Evolutionary conservation across 1,140 invertebrate genomes (phyloP).

Genomic region (Drosophila ironensis): DNA sequence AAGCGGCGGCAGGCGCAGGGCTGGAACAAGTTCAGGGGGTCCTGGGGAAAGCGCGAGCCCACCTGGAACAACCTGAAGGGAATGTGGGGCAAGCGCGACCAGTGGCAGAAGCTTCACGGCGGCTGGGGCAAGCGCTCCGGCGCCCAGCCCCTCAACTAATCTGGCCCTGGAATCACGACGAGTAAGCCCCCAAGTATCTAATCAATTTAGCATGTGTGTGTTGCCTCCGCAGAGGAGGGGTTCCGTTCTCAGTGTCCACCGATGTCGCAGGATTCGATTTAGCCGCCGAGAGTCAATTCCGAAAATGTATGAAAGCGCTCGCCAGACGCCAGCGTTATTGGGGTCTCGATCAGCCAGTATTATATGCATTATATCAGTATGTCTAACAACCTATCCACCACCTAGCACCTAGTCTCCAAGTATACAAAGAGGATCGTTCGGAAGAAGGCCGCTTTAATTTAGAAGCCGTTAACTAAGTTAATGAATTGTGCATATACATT

Average conservation of each 20-base stretch:
- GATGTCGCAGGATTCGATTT: slow-evolving; percentile 11
- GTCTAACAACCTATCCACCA: slow-evolving; percentile 27
- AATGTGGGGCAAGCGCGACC: slow-evolving; percentile 87
- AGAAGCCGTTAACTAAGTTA: slow-evolving; percentile 52
- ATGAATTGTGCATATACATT: slow-evolving; percentile 56
- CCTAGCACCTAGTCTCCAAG: slow-evolving; percentile 41
- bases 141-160: slow-evolving; percentile 41
- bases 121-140: slow-evolving; percentile 76
- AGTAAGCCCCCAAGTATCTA: slow-evolving; percentile 53
- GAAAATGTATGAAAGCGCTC: slow-evolving; percentile 80
- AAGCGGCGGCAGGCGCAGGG: slow-evolving; percentile 84
- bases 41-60: slow-evolving; percentile 88
- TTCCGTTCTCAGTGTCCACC: slow-evolving; percentile 37
- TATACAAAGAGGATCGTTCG: slow-evolving; percentile 32
- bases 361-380: slow-evolving; percentile 32
- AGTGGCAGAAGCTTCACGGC: slow-evolving; percentile 73
- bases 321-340: slow-evolving; percentile 9
- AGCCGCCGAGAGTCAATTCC: slow-evolving; percentile 61
- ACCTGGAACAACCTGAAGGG: slow-evolving; percentile 89
- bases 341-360: slow-evolving; percentile 28
- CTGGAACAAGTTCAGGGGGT: slow-evolving; percentile 84
- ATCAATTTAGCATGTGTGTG: slow-evolving; percentile 38
- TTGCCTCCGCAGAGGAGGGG: slow-evolving; percentile 12
- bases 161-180: background rate
- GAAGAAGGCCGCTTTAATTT: slow-evolving; percentile 32